Evolutionary conservation across 30 jellyfish, hydroid and myxozoan genomes (phyloP).

Genomic region (Cassiopea andromeda): DNA sequence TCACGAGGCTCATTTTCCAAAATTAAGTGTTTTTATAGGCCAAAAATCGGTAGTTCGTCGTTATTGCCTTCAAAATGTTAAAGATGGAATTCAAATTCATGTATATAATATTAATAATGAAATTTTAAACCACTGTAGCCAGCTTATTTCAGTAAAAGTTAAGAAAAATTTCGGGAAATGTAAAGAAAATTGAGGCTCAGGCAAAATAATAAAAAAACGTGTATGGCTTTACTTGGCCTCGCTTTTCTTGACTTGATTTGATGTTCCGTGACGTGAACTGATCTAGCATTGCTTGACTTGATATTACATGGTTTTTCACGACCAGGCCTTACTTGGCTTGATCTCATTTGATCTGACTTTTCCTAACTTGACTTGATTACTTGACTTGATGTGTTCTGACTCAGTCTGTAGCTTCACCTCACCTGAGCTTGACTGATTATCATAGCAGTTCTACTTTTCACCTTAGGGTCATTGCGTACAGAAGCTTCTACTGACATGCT

Average conservation of each 20-base stretch:
- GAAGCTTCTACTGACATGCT: background rate
- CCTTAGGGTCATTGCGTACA: conserved; percentile 7
- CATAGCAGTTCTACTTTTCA: background rate
- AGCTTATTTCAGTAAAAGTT: too few relatives aligned
- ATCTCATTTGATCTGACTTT: background rate
- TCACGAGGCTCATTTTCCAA: too few relatives aligned
- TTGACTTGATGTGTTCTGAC: too few relatives aligned
- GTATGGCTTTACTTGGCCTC: background rate
- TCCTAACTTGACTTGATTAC: background rate
- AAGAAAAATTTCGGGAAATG: too few relatives aligned
- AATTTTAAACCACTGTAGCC: too few relatives aligned
- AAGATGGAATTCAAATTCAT: too few relatives aligned
- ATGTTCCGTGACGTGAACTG: background rate
- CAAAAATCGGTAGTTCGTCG: too few relatives aligned
- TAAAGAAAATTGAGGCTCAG: too few relatives aligned
- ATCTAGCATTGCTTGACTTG: background rate
- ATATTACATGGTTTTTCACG: background rate
- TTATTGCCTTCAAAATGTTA: too few relatives aligned
- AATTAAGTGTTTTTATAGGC: too few relatives aligned
- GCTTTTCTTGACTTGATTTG: background rate
- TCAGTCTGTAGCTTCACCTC: background rate
- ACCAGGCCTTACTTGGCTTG: background rate
- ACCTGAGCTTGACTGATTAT: background rate
- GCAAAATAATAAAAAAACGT: background rate
- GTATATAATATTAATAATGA: too few relatives aligned